phyloP scores from a whole-genome alignment of 2,888 invertebrate genomes.

The Achlya flavicornis region DNA sequence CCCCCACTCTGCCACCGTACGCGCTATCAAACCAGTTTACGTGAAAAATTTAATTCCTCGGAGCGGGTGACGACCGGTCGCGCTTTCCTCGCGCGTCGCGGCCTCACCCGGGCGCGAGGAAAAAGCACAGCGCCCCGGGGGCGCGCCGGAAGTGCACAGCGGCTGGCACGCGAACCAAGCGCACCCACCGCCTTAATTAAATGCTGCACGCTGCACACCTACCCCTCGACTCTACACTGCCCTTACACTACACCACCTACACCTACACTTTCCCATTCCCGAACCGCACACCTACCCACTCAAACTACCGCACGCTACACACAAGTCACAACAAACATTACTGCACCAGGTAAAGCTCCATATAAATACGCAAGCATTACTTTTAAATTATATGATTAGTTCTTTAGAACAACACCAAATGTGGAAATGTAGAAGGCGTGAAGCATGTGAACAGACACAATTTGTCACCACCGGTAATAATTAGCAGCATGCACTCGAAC shows the following conservation, averaged over 20 bases:
- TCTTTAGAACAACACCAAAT: not conserved
- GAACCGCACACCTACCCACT: slow-evolving; percentile 29
- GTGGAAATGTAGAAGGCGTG: not conserved
- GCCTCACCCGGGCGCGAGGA: slow-evolving; percentile 64
- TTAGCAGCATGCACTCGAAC: slow-evolving; percentile 33
- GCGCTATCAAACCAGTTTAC: slow-evolving; percentile 83
- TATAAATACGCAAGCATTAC: not conserved
- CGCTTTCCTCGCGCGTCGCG: slow-evolving; percentile 71
- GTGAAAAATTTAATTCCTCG: slow-evolving; percentile 80
- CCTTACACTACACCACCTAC: slow-evolving; percentile 26
- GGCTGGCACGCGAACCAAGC: slow-evolving; percentile 78
- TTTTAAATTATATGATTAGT: not conserved
- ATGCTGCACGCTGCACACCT: slow-evolving; percentile 74
- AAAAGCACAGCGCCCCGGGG: slow-evolving; percentile 78
- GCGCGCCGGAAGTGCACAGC: slow-evolving; percentile 78
- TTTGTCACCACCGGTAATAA: slow-evolving; percentile 30
- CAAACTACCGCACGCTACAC: not conserved
- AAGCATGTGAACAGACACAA: not conserved
- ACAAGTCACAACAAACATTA: slow-evolving; percentile 37
- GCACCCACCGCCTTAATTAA: slow-evolving; percentile 81
- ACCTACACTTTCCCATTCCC: slow-evolving; percentile 35
- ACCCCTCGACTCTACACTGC: slow-evolving; percentile 49
- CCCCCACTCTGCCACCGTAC: slow-evolving; percentile 77
- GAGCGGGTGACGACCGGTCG: slow-evolving; percentile 79
- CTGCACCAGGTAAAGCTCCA: not conserved